Base-by-base conservation (phyloP, 2,888 invertebrate genomes). In the Oegoconia quadripuncta region DNA sequence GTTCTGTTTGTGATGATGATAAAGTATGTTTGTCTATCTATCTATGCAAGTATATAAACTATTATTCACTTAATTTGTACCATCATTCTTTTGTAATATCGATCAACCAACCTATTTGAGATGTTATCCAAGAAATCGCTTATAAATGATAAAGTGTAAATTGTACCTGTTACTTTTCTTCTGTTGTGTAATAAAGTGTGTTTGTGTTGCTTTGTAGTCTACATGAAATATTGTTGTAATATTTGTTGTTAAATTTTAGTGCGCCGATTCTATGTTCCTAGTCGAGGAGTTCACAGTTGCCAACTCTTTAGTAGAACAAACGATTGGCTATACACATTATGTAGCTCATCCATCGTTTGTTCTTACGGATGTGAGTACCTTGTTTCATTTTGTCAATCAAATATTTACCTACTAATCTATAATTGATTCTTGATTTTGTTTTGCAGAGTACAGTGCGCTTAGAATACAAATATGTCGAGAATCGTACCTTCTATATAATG, bases 401-500 rank as follows among this genome's bases (percentile, higher is more conserved):
- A 20, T 20, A 20, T 20, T 5, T 20, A 20, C 20, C 4, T 8
- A 20, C 20, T 5, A 20, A 20, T 20, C 20, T 15, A 1, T 29
- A 18, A 14, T 17, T 30, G n/a, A 23, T 16, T 18, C 22, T 18
- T 37, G 32, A 5, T 32, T 22, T 31, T 34, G 37, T n/a, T 35
- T 69, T 69, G 32, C 67, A 84, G 84, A 52, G 52, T 2, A 52
- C 55, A 3, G 50, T 61, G 0, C 72, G 78, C 0, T 52, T 84
- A 2, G 64, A 65, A 9, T 84, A 82, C 44, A 53, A 48, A 7
- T 62, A 55, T 30, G 26, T 64, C 8, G 82, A 82, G 37, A 84
- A 84, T 33, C 66, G 83, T 1, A 48, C 72, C 0, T 82, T 79
- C 52, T 72, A 71, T 67, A 89, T 96, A 14, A 91, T 93, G 0